phyloP scores from a whole-genome alignment of 2,888 invertebrate genomes.

The Archips xylosteana region DNA sequence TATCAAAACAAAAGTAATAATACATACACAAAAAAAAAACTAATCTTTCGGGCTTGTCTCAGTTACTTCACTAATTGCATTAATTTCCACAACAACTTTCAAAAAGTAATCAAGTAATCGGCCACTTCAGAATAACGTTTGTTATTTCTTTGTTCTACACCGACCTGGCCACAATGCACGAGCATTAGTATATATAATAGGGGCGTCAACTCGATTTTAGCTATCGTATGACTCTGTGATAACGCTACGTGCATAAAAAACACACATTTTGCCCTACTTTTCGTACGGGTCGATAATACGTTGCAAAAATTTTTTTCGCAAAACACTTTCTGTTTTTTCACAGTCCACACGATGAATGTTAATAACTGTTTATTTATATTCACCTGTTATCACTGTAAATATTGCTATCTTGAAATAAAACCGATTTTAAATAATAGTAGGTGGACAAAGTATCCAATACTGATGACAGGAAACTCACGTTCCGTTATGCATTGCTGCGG shows the following conservation, averaged over 20 bases:
- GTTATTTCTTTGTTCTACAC: not conserved
- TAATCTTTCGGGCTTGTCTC: too few species aligned
- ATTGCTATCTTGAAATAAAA: conserved; percentile 29
- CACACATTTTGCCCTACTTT: conserved; percentile 35
- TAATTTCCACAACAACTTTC: not conserved
- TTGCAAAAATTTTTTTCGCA: conserved; percentile 27
- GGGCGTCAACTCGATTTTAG: conserved; percentile 29
- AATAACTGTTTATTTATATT: conserved; percentile 27
- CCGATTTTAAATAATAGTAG: conserved; percentile 31
- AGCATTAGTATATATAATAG: not conserved
- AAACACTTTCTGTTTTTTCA: not conserved
- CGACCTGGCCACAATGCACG: not conserved
- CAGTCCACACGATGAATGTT: not conserved
- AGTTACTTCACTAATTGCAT: not conserved
- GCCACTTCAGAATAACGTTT: not conserved
- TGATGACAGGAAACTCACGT: conserved; percentile 35
- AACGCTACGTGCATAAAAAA: conserved; percentile 35
- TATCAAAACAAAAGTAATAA: too few species aligned
- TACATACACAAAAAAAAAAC: too few species aligned
- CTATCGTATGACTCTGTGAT: conserved; percentile 21
- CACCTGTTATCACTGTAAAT: conserved; percentile 32
- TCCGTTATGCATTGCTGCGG: conserved; percentile 22
- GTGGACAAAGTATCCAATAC: not conserved
- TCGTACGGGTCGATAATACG: conserved; percentile 40
- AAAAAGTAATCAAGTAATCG: conserved; percentile 2